Conservation (phyloP, 1,140 invertebrate genomes). For the Pissodes strobi region DNA sequence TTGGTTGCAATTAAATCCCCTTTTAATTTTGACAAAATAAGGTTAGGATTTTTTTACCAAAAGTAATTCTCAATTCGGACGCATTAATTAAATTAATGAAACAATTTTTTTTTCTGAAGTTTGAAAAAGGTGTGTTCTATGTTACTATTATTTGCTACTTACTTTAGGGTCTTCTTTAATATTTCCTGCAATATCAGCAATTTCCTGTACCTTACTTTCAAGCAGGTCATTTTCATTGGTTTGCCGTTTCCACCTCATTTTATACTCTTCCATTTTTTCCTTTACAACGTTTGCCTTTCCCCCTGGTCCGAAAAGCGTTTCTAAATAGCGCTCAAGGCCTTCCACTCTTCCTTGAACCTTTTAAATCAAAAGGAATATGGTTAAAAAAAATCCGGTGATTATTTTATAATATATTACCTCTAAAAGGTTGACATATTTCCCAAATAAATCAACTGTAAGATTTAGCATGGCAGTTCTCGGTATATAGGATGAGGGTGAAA, state of each 20-base stretch:
- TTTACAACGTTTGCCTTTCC: constrained; percentile 66
- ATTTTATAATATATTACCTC: constrained; percentile 62
- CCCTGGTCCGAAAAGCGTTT: constrained; percentile 77
- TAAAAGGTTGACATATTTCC: constrained; percentile 84
- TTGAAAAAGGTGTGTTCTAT: no score
- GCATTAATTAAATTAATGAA: no score
- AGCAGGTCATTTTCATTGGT: constrained; percentile 54
- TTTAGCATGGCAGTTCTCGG: constrained; percentile 81
- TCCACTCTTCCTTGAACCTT: constrained; percentile 76
- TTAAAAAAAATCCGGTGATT: constrained; percentile 36
- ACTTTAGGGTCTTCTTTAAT: constrained; percentile 64
- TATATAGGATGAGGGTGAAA: constrained; percentile 86
- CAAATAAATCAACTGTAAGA: constrained; percentile 87
- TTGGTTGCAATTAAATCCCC: no score
- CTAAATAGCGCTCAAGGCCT: constrained; percentile 83
- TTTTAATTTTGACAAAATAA: no score
- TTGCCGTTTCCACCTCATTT: constrained; percentile 47
- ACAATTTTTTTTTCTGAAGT: no score
- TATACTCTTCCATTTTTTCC: constrained; percentile 56
- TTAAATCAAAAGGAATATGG: constrained; percentile 30
- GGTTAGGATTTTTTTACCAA: no score
- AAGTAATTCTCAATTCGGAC: no score
- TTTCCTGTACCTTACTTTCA: constrained; percentile 60
- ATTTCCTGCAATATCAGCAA: constrained; percentile 67
- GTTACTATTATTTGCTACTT: no score